Base-by-base conservation (phyloP, 2,888 invertebrate species). In the Pandemis cinnamomeana region DNA sequence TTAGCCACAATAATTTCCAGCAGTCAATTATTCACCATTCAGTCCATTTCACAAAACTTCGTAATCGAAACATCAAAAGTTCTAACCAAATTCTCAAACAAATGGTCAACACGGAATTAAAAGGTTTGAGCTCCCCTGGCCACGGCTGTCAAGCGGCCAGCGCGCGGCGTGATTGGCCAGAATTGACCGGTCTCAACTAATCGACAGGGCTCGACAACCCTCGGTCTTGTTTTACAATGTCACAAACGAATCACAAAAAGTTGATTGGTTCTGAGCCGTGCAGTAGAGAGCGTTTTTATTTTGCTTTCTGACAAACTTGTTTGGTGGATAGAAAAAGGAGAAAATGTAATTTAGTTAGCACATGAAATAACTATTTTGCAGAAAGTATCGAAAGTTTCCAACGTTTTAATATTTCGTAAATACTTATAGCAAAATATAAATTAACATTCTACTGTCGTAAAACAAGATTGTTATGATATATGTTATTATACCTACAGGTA, bases 111-210 rank as follows among this genome's bases (percentile, higher is more conserved):
- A 15, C n/a, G 5, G 58, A 68, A 53, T 70, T 41, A 11, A 46
- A 79, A 76, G 83, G 76, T 86, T 89, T 89, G 85, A 84, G 83
- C 63, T 76, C 67, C 84, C 15, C 76, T 78, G 77, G 4, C 11
- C 2, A 7, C 41, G 63, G 63, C 76, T 78, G 69, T 76, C 78
- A 82, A 84, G 82, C 81, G 82, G 79, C 83, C 79, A 80, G 80
- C 80, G 80, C 80, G 81, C 78, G 78, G 77, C 79, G 83, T 87
- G 89, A 90, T 90, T 90, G 90, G 86, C 80, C 79, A 81, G 81
- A 88, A 88, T 88, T 86, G 89, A 83, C 84, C 82, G 79, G 81
- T 80, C 77, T 77, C 77, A 67, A 71, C 70, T 74, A 71, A 74
- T 71, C 74, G 74, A 71, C 74, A 71, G 74, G 61, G 70, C 70